Evolutionary conservation across 1,140 invertebrate genomes (phyloP).

Genomic region (Pseudomyrmex sp.): DNA sequence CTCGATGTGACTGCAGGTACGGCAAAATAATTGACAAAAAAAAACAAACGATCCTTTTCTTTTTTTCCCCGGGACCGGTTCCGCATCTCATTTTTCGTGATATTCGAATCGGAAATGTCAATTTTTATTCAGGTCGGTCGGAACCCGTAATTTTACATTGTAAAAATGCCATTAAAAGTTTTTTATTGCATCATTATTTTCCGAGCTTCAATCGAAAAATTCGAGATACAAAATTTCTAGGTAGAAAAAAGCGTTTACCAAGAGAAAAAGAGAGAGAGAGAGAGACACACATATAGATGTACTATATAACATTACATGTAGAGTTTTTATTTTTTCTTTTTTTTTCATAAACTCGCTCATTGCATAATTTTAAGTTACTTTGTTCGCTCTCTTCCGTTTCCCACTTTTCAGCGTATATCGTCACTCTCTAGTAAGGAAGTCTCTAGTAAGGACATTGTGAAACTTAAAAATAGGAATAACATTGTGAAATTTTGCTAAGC

Average conservation of each 20-base stretch:
- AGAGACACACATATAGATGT: too few relatives aligned
- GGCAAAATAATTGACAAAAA: neutral
- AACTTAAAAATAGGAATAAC: slow-evolving; percentile 69
- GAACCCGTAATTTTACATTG: slow-evolving; percentile 13
- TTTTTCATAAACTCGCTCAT: neutral
- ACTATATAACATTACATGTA: neutral
- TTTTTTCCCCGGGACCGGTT: neutral
- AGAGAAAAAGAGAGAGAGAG: slow-evolving; percentile 16
- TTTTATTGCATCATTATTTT: slow-evolving; percentile 41
- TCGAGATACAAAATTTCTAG: slow-evolving; percentile 6
- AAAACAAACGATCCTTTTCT: neutral
- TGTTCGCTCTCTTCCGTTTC: neutral
- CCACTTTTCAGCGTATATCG: neutral
- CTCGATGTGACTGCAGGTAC: neutral
- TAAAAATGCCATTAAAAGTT: slow-evolving; percentile 42
- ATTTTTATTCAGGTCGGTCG: slow-evolving; percentile 3
- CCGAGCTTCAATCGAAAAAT: slow-evolving; percentile 31
- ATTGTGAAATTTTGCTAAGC: slow-evolving; percentile 67
- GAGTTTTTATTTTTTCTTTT: neutral
- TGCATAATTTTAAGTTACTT: neutral
- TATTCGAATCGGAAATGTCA: slow-evolving; percentile 4
- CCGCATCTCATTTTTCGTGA: slow-evolving; percentile 19
- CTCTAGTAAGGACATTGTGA: slow-evolving; percentile 43
- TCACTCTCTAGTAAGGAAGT: neutral
- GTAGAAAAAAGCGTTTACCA: too few relatives aligned